Evolutionary conservation across 2,888 invertebrate species (phyloP), one percentile per base, ranked within the genome.

Genomic region (Macaria liturata): DNA sequence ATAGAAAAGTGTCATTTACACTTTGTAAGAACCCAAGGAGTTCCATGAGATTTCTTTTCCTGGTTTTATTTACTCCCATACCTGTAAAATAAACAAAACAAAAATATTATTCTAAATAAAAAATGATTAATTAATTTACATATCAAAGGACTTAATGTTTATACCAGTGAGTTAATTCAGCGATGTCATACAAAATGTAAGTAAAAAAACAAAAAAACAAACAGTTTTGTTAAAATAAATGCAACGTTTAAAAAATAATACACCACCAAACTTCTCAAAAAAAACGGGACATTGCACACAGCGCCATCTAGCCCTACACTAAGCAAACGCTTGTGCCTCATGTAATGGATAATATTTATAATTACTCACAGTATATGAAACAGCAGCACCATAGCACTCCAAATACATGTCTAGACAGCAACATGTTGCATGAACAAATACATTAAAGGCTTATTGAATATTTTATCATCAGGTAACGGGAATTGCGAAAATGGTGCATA

Each of bases 351-450:
- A 20, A 20, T 20, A 20, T 20, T 20, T 20, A 20, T 20, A 20
- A 20, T 20, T 20, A 61, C 61, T 56, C 9, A 61, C 54, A 49
- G 44, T 54, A 54, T 57, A 50, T 45, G 9, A 37, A 49, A 49
- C 5, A 48, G 49, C 20, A 52, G 4, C 32, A 46, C 31, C 46
- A 66, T 56, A 69, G 65, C 75, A 64, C 68, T 63, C 61, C 66
- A 66, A 75, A 61, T 46, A 55, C 8, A 53, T 55, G 59, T 60
- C 59, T 56, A 51, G 44, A 54, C 46, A 57, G 54, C 54, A 57
- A 54, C 57, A 61, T 57, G 48, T 61, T 57, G 56, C 42, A 50
- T 34, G 32, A n/a, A 61, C 54, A 46, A 57, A 46, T 52, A 57
- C 54, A 48, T 49, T 47, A 44, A 57, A 46, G 49, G 49, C 49